A percentile compares a stretch with the other conserved stretches of the same genome.
phyloP scores from a whole-genome alignment of 1,140 invertebrate species.

The Gryon sp. region DNA sequence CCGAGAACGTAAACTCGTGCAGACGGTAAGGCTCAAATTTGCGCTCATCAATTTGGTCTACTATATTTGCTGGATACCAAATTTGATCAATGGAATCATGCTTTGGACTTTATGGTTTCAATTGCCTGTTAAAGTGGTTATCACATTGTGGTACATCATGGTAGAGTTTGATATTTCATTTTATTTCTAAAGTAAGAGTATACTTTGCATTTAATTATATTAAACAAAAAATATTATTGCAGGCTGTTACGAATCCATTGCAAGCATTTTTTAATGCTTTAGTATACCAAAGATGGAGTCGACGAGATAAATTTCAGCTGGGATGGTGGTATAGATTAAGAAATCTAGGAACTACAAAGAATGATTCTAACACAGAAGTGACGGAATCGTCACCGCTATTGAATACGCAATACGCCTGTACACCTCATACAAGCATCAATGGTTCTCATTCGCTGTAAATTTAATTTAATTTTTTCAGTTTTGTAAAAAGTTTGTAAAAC shows the following conservation, averaged over 20 bases:
- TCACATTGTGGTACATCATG: conserved; percentile 89
- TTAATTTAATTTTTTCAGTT: background rate
- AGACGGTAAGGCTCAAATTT: conserved; percentile 86
- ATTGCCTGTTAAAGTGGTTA: conserved; percentile 84
- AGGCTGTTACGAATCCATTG: conserved; percentile 90
- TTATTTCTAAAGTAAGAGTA: too few relatives aligned
- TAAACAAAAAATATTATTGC: too few relatives aligned
- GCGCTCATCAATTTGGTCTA: conserved; percentile 87
- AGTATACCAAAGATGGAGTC: conserved; percentile 87
- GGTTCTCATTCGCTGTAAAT: conserved; percentile 74
- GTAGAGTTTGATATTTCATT: conserved; percentile 77
- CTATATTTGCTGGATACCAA: conserved; percentile 90
- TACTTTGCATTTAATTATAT: too few relatives aligned
- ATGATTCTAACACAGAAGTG: conserved; percentile 51
- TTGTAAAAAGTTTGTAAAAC: too few relatives aligned
- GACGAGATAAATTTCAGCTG: conserved; percentile 71
- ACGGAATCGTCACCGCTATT: conserved; percentile 74
- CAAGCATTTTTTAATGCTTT: conserved; percentile 89
- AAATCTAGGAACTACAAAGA: conserved; percentile 55
- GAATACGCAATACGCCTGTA: conserved; percentile 60
- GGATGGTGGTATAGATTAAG: conserved; percentile 72
- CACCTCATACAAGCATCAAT: conserved; percentile 75
- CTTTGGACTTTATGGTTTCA: conserved; percentile 88
- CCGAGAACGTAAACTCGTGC: conserved; percentile 85
- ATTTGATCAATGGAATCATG: conserved; percentile 87